These are phyloP conservation scores for Hypomecis punctinalis DNA, from an alignment of 2,888 invertebrate genomes.

Conservation along the genomic window DNA sequence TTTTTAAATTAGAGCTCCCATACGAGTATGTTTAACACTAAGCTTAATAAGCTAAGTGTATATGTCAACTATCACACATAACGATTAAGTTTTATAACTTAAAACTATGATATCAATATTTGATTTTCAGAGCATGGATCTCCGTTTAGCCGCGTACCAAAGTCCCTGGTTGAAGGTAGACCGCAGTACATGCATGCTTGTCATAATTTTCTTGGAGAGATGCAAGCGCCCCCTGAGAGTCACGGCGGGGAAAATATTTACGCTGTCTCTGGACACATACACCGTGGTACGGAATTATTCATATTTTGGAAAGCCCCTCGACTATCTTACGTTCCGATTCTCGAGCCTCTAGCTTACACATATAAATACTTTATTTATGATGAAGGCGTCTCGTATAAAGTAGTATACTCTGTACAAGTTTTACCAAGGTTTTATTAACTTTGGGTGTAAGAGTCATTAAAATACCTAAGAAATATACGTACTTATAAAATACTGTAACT, in stretches of 20 bases:
- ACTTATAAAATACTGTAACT: no score
- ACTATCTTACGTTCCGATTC: not conserved
- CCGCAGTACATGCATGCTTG: constrained; percentile 62
- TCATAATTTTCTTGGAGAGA: constrained; percentile 78
- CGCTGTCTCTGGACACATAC: constrained; percentile 80
- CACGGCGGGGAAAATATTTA: constrained; percentile 83
- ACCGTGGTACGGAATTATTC: constrained; percentile 70
- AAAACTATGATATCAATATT: not conserved
- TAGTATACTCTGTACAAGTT: no score
- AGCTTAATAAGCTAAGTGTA: no score
- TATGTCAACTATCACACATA: no score
- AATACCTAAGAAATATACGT: no score
- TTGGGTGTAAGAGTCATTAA: no score
- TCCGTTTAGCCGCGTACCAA: constrained; percentile 81
- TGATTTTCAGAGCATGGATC: constrained; percentile 71
- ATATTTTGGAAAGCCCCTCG: constrained; percentile 12
- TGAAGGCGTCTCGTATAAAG: no score
- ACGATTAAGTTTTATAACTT: no score
- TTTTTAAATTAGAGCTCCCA: no score
- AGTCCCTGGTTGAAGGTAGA: constrained; percentile 77
- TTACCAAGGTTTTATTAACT: no score
- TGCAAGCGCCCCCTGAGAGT: constrained; percentile 80
- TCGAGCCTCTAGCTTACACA: not conserved
- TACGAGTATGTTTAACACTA: no score
- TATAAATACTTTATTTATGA: not conserved